Evolutionary conservation across 64 coral and sea anemone genomes (phyloP).

Genomic region (Platygyra sinensis): DNA sequence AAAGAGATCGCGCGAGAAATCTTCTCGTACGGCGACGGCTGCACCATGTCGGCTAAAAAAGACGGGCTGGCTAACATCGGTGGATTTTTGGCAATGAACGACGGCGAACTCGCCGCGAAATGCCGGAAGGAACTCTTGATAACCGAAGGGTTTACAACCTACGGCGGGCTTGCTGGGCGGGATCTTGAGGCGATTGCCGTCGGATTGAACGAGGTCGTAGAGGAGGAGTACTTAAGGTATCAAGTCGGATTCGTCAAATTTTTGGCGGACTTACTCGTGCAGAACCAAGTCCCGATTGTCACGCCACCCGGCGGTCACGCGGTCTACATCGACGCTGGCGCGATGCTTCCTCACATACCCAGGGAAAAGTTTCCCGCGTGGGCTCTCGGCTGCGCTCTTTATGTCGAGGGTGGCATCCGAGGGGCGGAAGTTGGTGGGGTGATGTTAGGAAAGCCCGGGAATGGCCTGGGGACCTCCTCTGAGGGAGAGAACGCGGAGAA

Average conservation of each 20-base stretch:
- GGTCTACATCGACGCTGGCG: constrained; percentile 68
- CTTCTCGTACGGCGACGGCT: constrained; percentile 56
- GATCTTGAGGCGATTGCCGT: constrained; percentile 75
- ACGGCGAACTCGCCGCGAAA: constrained; percentile 39
- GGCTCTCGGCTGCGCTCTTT: constrained; percentile 55
- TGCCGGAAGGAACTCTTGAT: constrained; percentile 55
- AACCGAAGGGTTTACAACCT: constrained; percentile 71
- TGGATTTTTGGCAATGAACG: constrained; percentile 65
- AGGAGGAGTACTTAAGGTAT: constrained; percentile 67
- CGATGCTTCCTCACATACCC: constrained; percentile 72
- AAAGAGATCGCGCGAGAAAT: constrained; percentile 67
- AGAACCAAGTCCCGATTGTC: constrained; percentile 38
- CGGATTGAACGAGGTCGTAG: constrained; percentile 54
- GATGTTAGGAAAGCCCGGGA: constrained; percentile 27
- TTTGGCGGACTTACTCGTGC: constrained; percentile 40
- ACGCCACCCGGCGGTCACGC: constrained; percentile 74
- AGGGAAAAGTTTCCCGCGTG: constrained; percentile 61
- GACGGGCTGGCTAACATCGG: constrained; percentile 66
- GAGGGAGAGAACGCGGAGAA: background rate
- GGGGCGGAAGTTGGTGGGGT: constrained; percentile 63
- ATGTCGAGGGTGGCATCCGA: constrained; percentile 55
- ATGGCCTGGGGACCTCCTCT: background rate
- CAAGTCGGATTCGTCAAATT: constrained; percentile 52
- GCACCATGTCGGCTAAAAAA: constrained; percentile 79
- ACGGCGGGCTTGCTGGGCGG: constrained; percentile 65